Conservation (phyloP, 1,140 invertebrate species). For the Zaprionus vittiger region DNA sequence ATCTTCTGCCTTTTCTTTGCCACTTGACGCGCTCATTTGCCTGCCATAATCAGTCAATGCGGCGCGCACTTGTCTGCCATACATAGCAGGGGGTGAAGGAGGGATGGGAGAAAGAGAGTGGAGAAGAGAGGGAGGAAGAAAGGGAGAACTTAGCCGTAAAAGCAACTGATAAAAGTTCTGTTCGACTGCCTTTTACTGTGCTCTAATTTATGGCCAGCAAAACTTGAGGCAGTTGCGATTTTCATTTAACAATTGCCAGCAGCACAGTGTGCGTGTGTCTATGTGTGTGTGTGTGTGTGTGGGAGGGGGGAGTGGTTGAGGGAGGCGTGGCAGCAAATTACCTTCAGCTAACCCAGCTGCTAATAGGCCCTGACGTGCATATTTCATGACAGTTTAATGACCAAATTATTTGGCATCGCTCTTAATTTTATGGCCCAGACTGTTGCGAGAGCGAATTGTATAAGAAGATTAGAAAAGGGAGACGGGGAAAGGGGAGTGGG, state of each 20-base stretch:
- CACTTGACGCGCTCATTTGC: conserved; percentile 62
- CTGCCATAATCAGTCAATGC: conserved; percentile 76
- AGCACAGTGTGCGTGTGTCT: background rate
- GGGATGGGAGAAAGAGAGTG: background rate
- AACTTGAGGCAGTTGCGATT: conserved; percentile 42
- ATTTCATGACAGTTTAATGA: conserved; percentile 74
- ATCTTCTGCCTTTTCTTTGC: conserved; percentile 11
- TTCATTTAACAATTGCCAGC: conserved; percentile 41
- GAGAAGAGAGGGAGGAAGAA: background rate
- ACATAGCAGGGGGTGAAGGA: background rate
- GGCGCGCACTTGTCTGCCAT: conserved; percentile 46
- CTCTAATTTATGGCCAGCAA: conserved; percentile 67
- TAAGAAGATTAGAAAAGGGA: background rate
- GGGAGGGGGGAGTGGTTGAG: background rate
- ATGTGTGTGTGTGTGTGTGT: conserved; percentile 7
- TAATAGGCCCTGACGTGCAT: conserved; percentile 40
- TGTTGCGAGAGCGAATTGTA: conserved; percentile 1
- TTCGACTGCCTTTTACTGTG: conserved; percentile 47
- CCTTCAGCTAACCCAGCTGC: conserved; percentile 22
- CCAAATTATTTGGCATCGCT: conserved; percentile 67
- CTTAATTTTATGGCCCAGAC: conserved; percentile 55
- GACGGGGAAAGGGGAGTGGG: background rate
- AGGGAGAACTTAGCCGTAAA: conserved; percentile 36
- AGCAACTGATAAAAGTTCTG: conserved; percentile 71
- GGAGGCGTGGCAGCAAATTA: conserved; percentile 19